Conservation (phyloP, 1,140 invertebrate species). For the Lerema accius region DNA sequence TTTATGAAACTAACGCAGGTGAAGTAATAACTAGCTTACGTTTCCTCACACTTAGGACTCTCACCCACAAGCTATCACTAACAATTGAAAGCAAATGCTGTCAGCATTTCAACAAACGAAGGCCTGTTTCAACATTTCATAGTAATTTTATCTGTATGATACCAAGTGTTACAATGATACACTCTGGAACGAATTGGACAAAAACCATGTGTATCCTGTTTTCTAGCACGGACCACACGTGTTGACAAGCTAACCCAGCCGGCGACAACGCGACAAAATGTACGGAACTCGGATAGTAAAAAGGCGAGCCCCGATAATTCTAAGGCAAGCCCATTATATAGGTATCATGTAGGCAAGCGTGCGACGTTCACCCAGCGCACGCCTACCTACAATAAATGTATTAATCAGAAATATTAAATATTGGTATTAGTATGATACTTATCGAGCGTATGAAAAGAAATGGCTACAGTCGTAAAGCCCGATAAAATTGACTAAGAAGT, state of each 20-base stretch:
- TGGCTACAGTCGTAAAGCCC: not conserved
- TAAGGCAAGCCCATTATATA: conserved; percentile 16
- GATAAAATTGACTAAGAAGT: conserved; percentile 20
- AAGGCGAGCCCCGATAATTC: not conserved
- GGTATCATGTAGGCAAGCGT: conserved; percentile 15
- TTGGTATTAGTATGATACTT: no score
- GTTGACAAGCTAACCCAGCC: not conserved
- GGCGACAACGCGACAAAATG: not conserved
- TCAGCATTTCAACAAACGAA: not conserved
- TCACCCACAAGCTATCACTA: conserved; percentile 1
- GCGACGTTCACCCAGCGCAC: not conserved
- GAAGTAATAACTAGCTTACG: no score
- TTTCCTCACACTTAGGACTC: not conserved
- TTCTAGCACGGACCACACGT: conserved; percentile 14
- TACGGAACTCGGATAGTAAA: not conserved
- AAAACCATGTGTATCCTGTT: conserved; percentile 4
- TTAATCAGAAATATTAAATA: no score
- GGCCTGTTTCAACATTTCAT: conserved; percentile 25
- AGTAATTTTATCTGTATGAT: conserved; percentile 8
- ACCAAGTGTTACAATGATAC: not conserved
- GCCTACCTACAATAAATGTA: not conserved
- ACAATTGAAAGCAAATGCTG: not conserved
- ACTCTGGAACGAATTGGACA: not conserved
- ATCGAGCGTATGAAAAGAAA: no score
- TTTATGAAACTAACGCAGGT: no score